Conservation (phyloP, 2,888 invertebrate genomes). For the Lasioglossum villosulum region DNA sequence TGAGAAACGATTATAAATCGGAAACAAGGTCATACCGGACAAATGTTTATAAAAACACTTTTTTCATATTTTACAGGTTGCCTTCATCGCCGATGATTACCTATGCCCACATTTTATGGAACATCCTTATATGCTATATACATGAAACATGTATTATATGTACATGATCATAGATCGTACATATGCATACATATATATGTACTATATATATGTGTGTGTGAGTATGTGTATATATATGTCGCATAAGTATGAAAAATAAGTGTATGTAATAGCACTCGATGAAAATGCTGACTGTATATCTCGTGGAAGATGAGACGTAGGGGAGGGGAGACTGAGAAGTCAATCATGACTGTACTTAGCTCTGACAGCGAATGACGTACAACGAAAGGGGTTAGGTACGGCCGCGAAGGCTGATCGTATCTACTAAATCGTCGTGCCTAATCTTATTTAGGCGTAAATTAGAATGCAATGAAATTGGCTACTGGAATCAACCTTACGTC, state of each 20-base stretch:
- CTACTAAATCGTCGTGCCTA: slow-evolving; percentile 9
- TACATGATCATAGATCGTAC: neutral
- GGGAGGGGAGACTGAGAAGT: slow-evolving; percentile 54
- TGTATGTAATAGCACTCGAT: slow-evolving; percentile 19
- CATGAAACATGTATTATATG: neutral
- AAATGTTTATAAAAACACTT: neutral
- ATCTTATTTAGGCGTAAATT: slow-evolving; percentile 35
- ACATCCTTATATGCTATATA: neutral
- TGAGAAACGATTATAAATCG: neutral
- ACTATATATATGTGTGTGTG: neutral
- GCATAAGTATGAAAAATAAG: slow-evolving; percentile 22
- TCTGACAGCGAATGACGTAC: slow-evolving; percentile 71
- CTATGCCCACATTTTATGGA: neutral
- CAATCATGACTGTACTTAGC: slow-evolving; percentile 56
- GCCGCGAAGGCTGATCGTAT: slow-evolving; percentile 42
- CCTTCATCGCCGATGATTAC: neutral
- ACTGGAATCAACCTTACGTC: slow-evolving; percentile 66
- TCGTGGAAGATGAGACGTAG: slow-evolving; percentile 28
- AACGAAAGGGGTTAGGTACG: slow-evolving; percentile 68
- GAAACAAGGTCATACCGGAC: slow-evolving; percentile 8
- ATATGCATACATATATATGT: neutral
- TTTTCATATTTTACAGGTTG: neutral
- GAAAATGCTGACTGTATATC: slow-evolving; percentile 56
- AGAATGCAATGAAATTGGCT: slow-evolving; percentile 48
- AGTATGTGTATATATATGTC: neutral